Base-by-base conservation (phyloP, 2,888 invertebrate genomes). In the Xylota sylvarum region DNA sequence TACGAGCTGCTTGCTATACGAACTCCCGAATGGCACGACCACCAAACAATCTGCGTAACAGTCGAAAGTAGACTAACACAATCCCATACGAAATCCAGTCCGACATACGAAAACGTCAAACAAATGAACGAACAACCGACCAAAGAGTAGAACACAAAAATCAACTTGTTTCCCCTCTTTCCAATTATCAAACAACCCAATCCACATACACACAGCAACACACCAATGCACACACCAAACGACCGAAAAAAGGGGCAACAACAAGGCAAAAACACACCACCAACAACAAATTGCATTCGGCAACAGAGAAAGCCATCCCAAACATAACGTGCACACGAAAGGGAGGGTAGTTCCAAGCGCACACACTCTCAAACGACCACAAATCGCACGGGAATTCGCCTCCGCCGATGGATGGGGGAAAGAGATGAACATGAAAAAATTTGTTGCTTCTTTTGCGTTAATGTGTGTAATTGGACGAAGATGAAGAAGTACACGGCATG, bases 21-120 rank as follows among this genome's bases (percentile, higher is more conserved):
- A 79, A 88, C 88, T 88, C 76, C 87, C 89, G 89, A 81, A 87
- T 88, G 88, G 88, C 88, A 90, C 91, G 89, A 90, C 90, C 89
- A 90, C 89, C 90, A 90, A 91, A 92, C 92, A 91, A 92, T 91
- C 91, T 90, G 91, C 91, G 91, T 92, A 92, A 92, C 92, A 92
- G 92, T 92, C 92, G 92, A 92, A 92, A 91, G 91, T 91, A 92
- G 92, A 92, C 92, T 92, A 92, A 92, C 92, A 92, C 91, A 91
- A 91, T 90, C 91, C 91, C 91, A 92, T 80, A 81, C 85, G 83
- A 88, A 89, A 88, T 88, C 87, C 88, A 88, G 80, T 84, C 90
- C 90, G 91, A 91, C 91, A 91, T 89, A 90, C 89, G 90, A 91
- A 90, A 90, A 89, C 90, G 90, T 89, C 90, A 89, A 89, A 78